Percentiles rank a stretch among this genome's conserved stretches.
Evolutionary conservation across 2,113 vertebrate genomes (phyloP).

Genomic region (Hirundichthys speculiger): DNA sequence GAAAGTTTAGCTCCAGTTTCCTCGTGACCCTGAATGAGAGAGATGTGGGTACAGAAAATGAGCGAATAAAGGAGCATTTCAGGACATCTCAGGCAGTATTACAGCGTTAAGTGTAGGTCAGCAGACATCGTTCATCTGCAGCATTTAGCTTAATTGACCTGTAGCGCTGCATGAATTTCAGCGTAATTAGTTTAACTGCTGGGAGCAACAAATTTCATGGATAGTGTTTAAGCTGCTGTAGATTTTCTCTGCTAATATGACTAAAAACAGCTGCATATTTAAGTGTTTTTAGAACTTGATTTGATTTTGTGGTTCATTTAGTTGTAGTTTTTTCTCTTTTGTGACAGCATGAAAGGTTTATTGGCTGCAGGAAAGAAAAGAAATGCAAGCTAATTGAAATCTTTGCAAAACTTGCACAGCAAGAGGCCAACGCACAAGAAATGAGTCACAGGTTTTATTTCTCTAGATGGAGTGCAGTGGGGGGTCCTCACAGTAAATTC

Average conservation of each 20-base stretch:
- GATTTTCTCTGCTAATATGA: not conserved
- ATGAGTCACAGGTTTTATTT: conserved; percentile 49
- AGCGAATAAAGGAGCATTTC: too few relatives aligned
- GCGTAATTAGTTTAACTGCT: too few relatives aligned
- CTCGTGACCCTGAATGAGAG: too few relatives aligned
- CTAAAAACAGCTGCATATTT: not conserved
- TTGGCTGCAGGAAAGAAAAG: conserved; percentile 29
- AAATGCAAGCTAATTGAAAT: conserved; percentile 27
- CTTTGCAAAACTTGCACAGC: conserved; percentile 44
- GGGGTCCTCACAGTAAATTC: too few relatives aligned
- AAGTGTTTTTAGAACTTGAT: not conserved
- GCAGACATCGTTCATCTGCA: too few relatives aligned
- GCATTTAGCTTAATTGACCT: too few relatives aligned
- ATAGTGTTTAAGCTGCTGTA: not conserved
- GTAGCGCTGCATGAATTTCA: too few relatives aligned
- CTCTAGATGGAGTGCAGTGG: conserved; percentile 27
- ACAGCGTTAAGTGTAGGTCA: too few relatives aligned
- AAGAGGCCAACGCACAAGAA: conserved; percentile 32
- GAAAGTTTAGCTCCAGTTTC: too few relatives aligned
- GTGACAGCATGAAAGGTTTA: not conserved
- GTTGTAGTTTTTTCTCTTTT: not conserved
- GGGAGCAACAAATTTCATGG: too few relatives aligned
- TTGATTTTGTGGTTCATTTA: not conserved
- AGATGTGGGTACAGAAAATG: too few relatives aligned
- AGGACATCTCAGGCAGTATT: too few relatives aligned